Evolutionary conservation across 2,797 vertebrate species (phyloP).

Genomic region (Basileuterus tristriatus): DNA sequence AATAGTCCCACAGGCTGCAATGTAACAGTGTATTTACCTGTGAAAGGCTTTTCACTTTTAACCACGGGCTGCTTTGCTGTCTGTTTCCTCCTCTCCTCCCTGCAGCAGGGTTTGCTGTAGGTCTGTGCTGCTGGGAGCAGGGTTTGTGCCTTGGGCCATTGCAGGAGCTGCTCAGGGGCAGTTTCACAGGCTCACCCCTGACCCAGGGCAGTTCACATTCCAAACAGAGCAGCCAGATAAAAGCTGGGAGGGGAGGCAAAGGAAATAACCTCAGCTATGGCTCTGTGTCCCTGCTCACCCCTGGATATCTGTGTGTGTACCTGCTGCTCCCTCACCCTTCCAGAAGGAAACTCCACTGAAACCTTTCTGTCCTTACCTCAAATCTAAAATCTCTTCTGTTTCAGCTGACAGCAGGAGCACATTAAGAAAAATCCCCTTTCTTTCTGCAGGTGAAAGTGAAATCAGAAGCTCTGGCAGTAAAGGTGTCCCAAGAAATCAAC

Average conservation of each 20-base stretch:
- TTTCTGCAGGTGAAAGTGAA: constrained; percentile 89
- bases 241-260: constrained; percentile 1
- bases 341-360: neutral
- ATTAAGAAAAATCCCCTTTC: neutral
- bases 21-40: neutral
- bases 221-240: constrained; percentile 31
- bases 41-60: neutral
- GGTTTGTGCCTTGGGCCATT: neutral
- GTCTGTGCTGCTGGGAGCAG: neutral
- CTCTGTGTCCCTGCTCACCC: neutral
- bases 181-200: constrained; percentile 26
- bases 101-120: neutral
- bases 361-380: neutral
- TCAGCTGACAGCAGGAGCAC: neutral
- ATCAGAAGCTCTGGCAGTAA: constrained; percentile 89
- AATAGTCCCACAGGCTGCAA: neutral
- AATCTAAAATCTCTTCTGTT: neutral
- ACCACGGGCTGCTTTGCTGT: neutral
- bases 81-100: neutral
- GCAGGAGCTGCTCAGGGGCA: neutral
- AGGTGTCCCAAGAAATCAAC: constrained; percentile 97
- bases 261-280: neutral
- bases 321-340: neutral
- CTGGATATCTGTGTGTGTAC: neutral
- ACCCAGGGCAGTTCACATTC: constrained; percentile 26